Evolutionary conservation across 2,888 invertebrate genomes (phyloP), one percentile per base, ranked within the genome.

Genomic region (Zeuzera pyrina): DNA sequence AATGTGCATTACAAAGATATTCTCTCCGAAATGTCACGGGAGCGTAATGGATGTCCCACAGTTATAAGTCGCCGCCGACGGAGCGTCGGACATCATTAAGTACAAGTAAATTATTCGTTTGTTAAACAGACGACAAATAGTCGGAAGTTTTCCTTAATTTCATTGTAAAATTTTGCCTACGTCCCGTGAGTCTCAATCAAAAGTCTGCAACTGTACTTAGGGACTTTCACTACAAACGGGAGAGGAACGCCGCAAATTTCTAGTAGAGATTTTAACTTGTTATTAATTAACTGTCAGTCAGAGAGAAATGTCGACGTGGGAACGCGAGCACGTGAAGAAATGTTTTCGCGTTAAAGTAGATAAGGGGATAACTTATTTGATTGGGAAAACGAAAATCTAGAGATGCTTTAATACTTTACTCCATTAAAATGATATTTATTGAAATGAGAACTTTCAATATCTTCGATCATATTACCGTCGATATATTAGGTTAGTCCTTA

Each of bases 221-320:
- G 38, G 54, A 54, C 50, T 61, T 58, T 45, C 39, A n/a, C n/a
- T 42, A 46, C 43, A 47, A 59, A 56, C 57, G 57, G 47, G 48
- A 46, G 46, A 45, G 43, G 49, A 42, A 46, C 43, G 38, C 41
- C 35, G 40, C 42, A 44, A 55, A 55, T 49, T 47, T 42, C 43
- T 43, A 16, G 28, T 8, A 15, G 50, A 59, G 59, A 63, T 60
- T 63, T 57, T 49, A 57, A 59, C 57, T 63, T 61, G 52, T 65
- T 65, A 68, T 65, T 71, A 70, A 66, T 65, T 69, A 68, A 59
- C 51, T 59, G 58, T 52, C 58, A 53, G 47, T 29, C 42, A 39
- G 45, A 41, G 24, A 37, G 39, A 43, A 46, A 38, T 41, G 44
- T 16, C 42, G 47, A 45, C 55, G 53, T 61, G 62, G 57, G 58